Percentiles rank a stretch among this genome's conserved stretches.
Conservation (phyloP, 2,888 invertebrate species). For the Pyrrhia umbra region DNA sequence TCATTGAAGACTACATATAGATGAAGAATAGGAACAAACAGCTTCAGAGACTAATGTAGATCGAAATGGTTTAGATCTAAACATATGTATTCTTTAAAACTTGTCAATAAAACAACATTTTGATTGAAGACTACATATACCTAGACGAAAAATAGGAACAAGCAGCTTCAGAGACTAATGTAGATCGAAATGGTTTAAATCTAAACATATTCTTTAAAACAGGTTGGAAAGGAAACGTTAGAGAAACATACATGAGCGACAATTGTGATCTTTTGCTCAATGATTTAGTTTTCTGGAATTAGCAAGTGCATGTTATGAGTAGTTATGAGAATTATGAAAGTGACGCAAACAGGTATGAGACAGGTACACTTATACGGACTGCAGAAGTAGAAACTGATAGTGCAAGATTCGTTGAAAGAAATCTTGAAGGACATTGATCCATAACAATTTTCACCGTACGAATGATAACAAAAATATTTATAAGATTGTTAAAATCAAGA, state of each 20-base stretch:
- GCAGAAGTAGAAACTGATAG: conserved; percentile 22
- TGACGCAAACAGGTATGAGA: conserved; percentile 30
- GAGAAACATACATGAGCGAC: conserved; percentile 4
- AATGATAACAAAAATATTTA: conserved; percentile 15
- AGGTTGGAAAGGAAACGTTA: conserved; percentile 17
- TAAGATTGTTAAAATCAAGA: background rate
- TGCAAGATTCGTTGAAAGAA: conserved; percentile 29
- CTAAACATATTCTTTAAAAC: background rate
- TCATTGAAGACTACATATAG: too few relatives aligned
- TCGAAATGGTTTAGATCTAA: background rate
- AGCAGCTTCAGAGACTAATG: background rate
- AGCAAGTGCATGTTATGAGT: conserved; percentile 29
- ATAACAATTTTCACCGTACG: conserved; percentile 13
- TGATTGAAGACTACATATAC: too few relatives aligned
- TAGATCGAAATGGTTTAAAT: background rate
- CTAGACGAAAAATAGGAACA: background rate
- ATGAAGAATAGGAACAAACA: background rate
- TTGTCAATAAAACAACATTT: background rate
- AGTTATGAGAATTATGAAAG: conserved; percentile 41
- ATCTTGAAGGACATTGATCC: conserved; percentile 37
- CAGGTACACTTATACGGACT: conserved; percentile 26
- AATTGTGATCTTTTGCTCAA: conserved; percentile 29
- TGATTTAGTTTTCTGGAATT: conserved; percentile 44
- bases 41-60: background rate
- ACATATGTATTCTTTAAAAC: background rate